phyloP scores from a whole-genome alignment of 2,113 vertebrate genomes.

The Falco punctatus region DNA sequence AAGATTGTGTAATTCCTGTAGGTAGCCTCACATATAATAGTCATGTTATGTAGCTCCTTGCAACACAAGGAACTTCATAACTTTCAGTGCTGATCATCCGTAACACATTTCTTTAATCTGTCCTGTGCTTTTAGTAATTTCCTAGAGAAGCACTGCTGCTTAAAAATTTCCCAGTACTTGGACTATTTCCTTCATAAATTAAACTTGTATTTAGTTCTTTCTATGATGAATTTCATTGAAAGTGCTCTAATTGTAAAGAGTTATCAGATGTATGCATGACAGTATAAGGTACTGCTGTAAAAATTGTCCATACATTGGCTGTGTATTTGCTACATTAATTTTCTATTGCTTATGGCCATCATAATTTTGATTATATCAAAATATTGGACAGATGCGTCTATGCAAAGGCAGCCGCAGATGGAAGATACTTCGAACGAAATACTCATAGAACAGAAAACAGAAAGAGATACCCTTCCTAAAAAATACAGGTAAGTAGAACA shows the following conservation, averaged over 20 bases:
- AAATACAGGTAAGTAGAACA: conserved; percentile 75
- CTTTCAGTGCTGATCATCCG: background rate
- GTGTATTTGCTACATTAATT: background rate
- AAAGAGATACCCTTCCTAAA: conserved; percentile 76
- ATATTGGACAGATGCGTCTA: conserved; percentile 49
- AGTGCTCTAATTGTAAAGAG: background rate
- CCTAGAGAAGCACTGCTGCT: background rate
- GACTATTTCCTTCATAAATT: background rate
- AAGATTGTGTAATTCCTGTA: background rate
- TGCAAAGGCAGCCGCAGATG: conserved; percentile 57
- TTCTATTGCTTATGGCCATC: background rate
- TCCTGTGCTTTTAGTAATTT: background rate
- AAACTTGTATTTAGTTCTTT: background rate
- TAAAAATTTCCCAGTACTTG: background rate
- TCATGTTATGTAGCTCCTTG: background rate
- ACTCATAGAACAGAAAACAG: conserved; percentile 72
- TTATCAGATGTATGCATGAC: background rate
- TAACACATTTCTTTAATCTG: background rate
- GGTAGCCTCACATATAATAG: background rate
- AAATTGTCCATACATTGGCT: background rate
- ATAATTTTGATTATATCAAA: conserved; percentile 15
- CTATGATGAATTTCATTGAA: background rate
- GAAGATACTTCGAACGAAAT: conserved; percentile 72
- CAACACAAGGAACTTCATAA: background rate
- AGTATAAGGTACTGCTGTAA: background rate